A percentile compares a stretch with the other conserved stretches of the same genome.
Conservation (phyloP, 2,797 vertebrate species). For the Mionectes olivaceus region DNA sequence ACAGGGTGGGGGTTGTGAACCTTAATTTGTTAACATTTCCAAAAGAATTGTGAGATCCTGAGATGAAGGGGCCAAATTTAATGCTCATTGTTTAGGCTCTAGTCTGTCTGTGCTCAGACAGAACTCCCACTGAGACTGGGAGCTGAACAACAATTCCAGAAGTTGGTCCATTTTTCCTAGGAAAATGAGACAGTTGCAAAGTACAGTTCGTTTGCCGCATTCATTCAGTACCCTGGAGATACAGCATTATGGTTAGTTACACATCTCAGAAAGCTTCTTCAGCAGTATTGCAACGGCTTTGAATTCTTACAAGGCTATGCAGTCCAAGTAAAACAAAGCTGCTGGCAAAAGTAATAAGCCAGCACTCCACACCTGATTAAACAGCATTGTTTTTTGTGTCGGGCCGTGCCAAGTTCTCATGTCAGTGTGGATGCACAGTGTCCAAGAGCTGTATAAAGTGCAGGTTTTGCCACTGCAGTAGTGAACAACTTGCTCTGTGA, state of each 20-base stretch:
- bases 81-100: conserved; percentile 37
- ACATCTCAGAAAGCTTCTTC: conserved; percentile 63
- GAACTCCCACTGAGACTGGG: conserved; percentile 43
- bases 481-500: background rate
- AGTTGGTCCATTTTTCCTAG: conserved; percentile 60
- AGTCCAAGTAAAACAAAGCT: conserved; percentile 75
- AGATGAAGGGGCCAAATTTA: conserved; percentile 39
- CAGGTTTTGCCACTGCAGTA: background rate
- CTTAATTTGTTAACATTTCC: conserved; percentile 61
- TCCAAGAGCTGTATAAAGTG: background rate
- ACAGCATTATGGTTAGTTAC: conserved; percentile 60
- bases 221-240: conserved; percentile 35
- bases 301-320: conserved; percentile 59
- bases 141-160: conserved; percentile 44
- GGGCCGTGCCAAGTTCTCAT: conserved; percentile 43
- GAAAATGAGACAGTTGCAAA: conserved; percentile 61
- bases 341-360: conserved; percentile 66
- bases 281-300: conserved; percentile 47
- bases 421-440: background rate
- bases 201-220: conserved; percentile 10
- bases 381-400: conserved; percentile 61
- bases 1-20: conserved; percentile 5
- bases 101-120: conserved; percentile 38
- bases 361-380: conserved; percentile 72
- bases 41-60: conserved; percentile 51